Evolutionary conservation across 2,797 vertebrate genomes (phyloP), one percentile per base, ranked within the genome.

Genomic region (Mareca strepera): DNA sequence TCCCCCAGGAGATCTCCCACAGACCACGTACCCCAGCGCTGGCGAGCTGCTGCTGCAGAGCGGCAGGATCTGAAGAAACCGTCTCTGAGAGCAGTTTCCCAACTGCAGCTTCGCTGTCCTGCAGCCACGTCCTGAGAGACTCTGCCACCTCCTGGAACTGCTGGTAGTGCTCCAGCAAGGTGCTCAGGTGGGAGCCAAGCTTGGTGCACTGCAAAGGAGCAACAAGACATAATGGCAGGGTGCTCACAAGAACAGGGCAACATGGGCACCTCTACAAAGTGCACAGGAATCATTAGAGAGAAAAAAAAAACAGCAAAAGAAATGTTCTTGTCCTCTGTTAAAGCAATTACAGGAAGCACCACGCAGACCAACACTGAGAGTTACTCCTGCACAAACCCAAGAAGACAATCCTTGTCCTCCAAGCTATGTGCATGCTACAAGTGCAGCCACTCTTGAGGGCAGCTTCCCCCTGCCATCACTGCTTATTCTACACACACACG

Each of bases 141-240:
- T 98, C 98, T 0, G 98, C 98, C 48, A 98, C 98, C 46, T 98
- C 99, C 97, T 99, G 99, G 97, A 99, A 99, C 94, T 99, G 99
- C 97, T 99, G 99, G 97, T 98, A 99, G 72, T 98, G 97, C 88
- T 99, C 98, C 97, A 99, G 88, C 62, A 99, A 93, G 84, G 98
- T 97, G 25, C 96, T 98, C 93, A 99, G 96, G 86, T 98, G 99
- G 58, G 98, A 97, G 8, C 99, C 99, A 75, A 99, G 96, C 79
- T 98, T 98, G 63, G 98, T 97, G n/a, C 99, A 99, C 99, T 99
- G 88, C 77, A 85, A 94, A 55, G 52, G 53, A 88, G 28, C 20
- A 50, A 81, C 0, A 1, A 43, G 91, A 89, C 0, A 1, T 60
- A 21, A 46, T 0, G 1, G 37, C 48, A 76, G 79, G 66, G 26